Evolutionary conservation across 2,113 vertebrate species (phyloP), one percentile per base, ranked within the genome.

Genomic region (Actinemys pallida): DNA sequence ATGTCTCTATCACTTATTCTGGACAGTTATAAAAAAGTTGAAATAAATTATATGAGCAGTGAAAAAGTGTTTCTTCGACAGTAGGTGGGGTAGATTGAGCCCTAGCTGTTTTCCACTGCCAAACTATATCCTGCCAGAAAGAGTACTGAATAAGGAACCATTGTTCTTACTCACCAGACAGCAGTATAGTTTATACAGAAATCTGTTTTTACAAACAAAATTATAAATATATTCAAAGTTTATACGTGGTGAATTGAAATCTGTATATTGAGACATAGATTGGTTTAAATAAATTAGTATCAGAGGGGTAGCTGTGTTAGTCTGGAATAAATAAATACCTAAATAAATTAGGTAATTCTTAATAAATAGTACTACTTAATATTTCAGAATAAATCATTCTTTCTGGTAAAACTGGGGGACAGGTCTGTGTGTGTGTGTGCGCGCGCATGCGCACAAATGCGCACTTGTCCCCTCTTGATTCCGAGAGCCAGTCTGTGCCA

Each of bases 171-270:
- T 22, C 78, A 72, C n/a, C 89, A 90, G 89, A 87, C 79, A 94
- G 65, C n/a, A 50, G 2, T 16, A 19, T 24, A 93, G 88, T 52
- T 91, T 75, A 56, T 45, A 89, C 2, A 12, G 47, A 80, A 79
- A 69, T 89, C 89, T 92, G 81, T 91, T 76, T 78, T 82, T 86
- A 88, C 52, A 90, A 88, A 87, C 8, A 89, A 1, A 3, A 54
- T 86, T 80, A 86, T 59, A 91, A 91, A 91, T 19, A 84, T 8
- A 81, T 88, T 76, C 25, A 88, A 86, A 90, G 90, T 35, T 84
- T 11, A 83, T 81, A 93, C 19, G 6, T 39, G 57, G 49, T 83
- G 80, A 93, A 82, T 31, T 9, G 79, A n/a, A 94, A 86, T 81
- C 80, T 90, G 87, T n/a, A 0, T 9, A 57, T 25, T 42, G 75